Percentiles rank a stretch among this genome's conserved stretches.
Evolutionary conservation across 2,113 vertebrate species (phyloP).

Genomic region (Progne subis): DNA sequence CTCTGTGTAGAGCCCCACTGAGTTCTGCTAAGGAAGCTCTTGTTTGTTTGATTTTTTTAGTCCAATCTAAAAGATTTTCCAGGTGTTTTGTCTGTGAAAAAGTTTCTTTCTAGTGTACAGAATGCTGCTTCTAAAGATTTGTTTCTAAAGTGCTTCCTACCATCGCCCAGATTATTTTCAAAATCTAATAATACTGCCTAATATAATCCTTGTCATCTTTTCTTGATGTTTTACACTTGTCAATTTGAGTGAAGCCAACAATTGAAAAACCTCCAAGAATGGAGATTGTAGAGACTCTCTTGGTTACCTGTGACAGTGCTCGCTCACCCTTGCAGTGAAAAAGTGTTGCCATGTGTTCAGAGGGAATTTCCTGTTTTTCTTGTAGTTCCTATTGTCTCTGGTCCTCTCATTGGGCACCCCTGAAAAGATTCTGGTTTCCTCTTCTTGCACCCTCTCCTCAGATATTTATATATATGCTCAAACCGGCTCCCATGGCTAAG

Average conservation of each 20-base stretch:
- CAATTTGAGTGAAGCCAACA: background rate
- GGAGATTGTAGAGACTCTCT: background rate
- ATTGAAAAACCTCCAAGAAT: background rate
- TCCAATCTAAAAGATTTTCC: background rate
- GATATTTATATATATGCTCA: background rate
- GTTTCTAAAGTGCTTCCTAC: background rate
- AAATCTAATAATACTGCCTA: background rate
- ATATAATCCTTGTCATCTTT: background rate
- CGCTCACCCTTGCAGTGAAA: rapidly evolving
- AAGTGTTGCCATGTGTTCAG: background rate
- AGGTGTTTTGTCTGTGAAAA: background rate
- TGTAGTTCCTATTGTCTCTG: background rate
- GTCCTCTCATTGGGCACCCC: background rate
- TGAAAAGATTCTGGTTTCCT: background rate
- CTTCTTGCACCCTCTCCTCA: background rate
- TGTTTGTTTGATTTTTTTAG: background rate
- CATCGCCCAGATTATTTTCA: background rate
- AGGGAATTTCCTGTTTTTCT: background rate
- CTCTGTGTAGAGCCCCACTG: background rate
- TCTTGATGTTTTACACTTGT: background rate
- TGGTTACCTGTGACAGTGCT: background rate
- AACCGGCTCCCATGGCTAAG: background rate
- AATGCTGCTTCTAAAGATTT: background rate
- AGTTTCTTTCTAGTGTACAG: background rate
- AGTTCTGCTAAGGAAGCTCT: background rate